Percentiles rank a stretch among this genome's conserved stretches.
Conservation (phyloP, 2,113 vertebrate species). For the Vimba vimba region DNA sequence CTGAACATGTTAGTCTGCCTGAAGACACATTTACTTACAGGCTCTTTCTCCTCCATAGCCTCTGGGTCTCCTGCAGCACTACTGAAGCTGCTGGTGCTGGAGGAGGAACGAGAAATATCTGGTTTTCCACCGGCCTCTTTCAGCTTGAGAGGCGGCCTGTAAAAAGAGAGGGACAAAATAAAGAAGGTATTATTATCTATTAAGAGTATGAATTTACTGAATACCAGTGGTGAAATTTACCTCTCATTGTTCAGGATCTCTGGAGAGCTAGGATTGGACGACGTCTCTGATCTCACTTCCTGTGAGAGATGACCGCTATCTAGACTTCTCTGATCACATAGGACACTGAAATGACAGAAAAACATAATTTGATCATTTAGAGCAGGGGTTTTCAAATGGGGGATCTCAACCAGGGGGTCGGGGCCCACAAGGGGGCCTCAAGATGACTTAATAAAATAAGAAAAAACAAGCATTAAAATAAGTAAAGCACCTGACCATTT, state of each 20-base stretch:
- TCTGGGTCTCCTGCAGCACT: slow-evolving; percentile 82
- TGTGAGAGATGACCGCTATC: slow-evolving; percentile 84
- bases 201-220: background rate
- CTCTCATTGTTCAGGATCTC: slow-evolving; percentile 89
- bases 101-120: slow-evolving; percentile 89
- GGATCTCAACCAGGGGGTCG: no score
- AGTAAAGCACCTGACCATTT: no score
- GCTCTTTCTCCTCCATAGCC: slow-evolving; percentile 82
- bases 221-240: slow-evolving; percentile 66
- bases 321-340: slow-evolving; percentile 82
- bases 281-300: slow-evolving; percentile 87
- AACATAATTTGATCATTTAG: background rate
- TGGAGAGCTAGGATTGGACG: slow-evolving; percentile 92
- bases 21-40: slow-evolving; percentile 71
- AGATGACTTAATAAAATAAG: no score
- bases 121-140: slow-evolving; percentile 83
- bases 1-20: background rate
- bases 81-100: slow-evolving; percentile 91
- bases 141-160: slow-evolving; percentile 80
- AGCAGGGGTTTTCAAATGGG: background rate
- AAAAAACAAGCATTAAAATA: no score
- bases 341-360: slow-evolving; percentile 70
- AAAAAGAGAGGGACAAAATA: slow-evolving; percentile 3
- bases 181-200: background rate
- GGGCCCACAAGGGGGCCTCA: no score